A percentile compares a stretch with the other conserved stretches of the same genome.
These are phyloP conservation scores for Pseudomyrmex concolor DNA, from an alignment of 1,140 invertebrate genomes.

Conservation along the genomic window DNA sequence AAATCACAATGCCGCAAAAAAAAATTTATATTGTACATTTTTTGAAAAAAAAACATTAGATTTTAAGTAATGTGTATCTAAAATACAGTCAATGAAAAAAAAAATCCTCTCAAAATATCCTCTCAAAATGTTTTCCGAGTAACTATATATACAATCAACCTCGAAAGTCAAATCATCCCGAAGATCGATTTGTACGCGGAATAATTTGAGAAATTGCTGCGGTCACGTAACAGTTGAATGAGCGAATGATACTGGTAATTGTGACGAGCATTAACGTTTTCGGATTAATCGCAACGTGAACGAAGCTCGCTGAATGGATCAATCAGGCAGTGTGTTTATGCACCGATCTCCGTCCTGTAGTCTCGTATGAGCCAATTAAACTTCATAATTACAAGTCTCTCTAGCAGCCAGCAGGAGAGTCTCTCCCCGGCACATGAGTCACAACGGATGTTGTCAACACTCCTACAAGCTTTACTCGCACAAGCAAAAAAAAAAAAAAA, in stretches of 20 bases:
- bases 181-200: neutral
- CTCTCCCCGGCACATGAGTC: constrained; percentile 58
- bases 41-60: too few species aligned
- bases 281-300: constrained; percentile 70
- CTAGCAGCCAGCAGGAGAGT: constrained; percentile 6
- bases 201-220: constrained; percentile 7
- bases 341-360: constrained; percentile 53
- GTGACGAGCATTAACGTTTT: constrained; percentile 37
- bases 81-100: too few species aligned
- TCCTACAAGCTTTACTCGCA: constrained; percentile 14
- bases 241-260: neutral
- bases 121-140: too few species aligned
- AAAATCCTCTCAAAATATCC: too few species aligned
- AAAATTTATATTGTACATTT: neutral
- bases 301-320: constrained; percentile 70
- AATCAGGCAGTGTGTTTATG: constrained; percentile 71
- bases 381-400: constrained; percentile 73
- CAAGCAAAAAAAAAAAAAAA: neutral
- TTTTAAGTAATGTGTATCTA: too few species aligned
- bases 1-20: neutral
- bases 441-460: constrained; percentile 58
- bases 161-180: neutral
- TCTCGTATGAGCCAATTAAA: constrained; percentile 79
- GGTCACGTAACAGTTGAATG: neutral
- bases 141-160: too few species aligned